Evolutionary conservation across 1,140 invertebrate species (phyloP).

Genomic region (Pemphigus obesinymphae): DNA sequence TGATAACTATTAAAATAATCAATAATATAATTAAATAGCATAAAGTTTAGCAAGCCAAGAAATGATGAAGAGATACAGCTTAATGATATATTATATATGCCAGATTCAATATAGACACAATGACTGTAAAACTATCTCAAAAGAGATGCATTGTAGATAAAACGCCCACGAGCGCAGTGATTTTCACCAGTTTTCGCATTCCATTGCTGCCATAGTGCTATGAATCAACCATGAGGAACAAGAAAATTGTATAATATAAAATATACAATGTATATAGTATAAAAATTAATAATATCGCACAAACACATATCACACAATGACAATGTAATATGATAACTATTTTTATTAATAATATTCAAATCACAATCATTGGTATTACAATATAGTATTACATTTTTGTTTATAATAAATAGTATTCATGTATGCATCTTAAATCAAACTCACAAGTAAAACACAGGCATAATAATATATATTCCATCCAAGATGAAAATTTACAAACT

Average conservation of each 20-base stretch:
- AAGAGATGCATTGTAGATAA: too few relatives aligned
- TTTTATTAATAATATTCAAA: slow-evolving; percentile 26
- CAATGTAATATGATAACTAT: not conserved
- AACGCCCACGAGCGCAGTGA: too few relatives aligned
- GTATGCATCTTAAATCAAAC: not conserved
- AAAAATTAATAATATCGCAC: not conserved
- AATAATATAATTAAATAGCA: not conserved
- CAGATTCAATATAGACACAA: not conserved
- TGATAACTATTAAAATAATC: not conserved
- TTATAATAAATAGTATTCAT: not conserved
- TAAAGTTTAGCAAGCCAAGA: too few relatives aligned
- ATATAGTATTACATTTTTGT: not conserved
- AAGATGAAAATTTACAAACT: not conserved
- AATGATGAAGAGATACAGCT: too few relatives aligned
- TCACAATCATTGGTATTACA: slow-evolving; percentile 23
- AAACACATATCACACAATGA: not conserved
- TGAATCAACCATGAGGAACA: not conserved
- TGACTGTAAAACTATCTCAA: too few relatives aligned
- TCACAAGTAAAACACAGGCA: not conserved
- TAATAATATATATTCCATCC: not conserved
- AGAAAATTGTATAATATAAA: not conserved
- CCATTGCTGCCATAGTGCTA: too few relatives aligned
- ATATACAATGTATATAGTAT: not conserved
- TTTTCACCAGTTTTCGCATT: not conserved
- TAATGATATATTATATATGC: too few relatives aligned